These are phyloP conservation scores for Lobophora halterata DNA, from an alignment of 2,888 invertebrate species.

Conservation along the genomic window DNA sequence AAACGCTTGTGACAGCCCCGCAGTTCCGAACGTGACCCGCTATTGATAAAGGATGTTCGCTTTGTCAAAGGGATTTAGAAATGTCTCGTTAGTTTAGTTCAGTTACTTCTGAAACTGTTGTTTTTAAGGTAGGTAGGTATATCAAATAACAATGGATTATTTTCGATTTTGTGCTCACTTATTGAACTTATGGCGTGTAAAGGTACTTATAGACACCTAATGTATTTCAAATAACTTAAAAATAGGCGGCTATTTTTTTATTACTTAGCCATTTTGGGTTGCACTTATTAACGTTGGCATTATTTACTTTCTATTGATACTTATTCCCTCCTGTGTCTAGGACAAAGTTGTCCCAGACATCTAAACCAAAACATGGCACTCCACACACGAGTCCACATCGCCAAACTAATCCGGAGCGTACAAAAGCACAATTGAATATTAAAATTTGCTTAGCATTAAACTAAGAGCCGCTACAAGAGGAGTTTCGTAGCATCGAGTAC, in stretches of 20 bases:
- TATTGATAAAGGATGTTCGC: constrained; percentile 45
- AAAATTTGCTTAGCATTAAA: constrained; percentile 75
- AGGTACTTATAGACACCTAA: too few relatives aligned
- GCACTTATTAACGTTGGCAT: neutral
- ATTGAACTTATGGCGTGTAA: too few relatives aligned
- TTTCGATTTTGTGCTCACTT: too few relatives aligned
- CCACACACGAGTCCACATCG: constrained; percentile 17
- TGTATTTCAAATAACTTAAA: too few relatives aligned
- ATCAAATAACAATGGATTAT: too few relatives aligned
- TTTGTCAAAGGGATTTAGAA: constrained; percentile 25
- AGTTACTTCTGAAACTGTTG: constrained; percentile 21
- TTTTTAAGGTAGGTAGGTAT: too few relatives aligned
- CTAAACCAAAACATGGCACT: constrained; percentile 17
- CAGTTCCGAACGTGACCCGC: constrained; percentile 51
- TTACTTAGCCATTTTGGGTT: neutral
- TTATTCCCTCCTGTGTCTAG: constrained; percentile 6
- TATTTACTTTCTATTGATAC: neutral
- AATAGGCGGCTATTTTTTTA: too few relatives aligned
- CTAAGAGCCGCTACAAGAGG: constrained; percentile 60
- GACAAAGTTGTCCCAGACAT: constrained; percentile 19
- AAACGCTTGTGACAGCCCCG: constrained; percentile 62
- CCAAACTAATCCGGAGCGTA: constrained; percentile 29
- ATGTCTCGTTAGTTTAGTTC: constrained; percentile 21
- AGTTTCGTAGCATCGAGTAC: constrained; percentile 62
- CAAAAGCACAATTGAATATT: constrained; percentile 77